A percentile compares a stretch with the other conserved stretches of the same genome.
These are phyloP conservation scores for Melanogrammus aeglefinus DNA, from an alignment of 2,797 vertebrate genomes.

Conservation along the genomic window DNA sequence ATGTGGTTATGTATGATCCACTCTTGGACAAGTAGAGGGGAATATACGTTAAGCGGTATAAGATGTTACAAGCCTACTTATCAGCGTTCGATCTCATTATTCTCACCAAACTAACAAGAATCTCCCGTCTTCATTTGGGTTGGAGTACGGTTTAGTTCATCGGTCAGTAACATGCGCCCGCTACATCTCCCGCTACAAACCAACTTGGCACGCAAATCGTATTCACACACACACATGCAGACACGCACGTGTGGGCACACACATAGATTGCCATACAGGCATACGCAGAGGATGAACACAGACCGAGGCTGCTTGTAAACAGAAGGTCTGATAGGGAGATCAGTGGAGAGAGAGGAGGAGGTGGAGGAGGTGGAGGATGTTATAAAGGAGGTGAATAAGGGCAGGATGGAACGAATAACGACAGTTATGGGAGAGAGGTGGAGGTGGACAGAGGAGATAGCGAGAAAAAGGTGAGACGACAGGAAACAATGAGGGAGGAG, in stretches of 20 bases:
- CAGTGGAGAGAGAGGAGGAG: not conserved
- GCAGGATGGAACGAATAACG: not conserved
- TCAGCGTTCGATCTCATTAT: conserved; percentile 1
- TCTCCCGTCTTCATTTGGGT: too few species aligned
- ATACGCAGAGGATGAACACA: not conserved
- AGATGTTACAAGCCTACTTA: not conserved
- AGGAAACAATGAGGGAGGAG: not conserved
- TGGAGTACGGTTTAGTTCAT: not conserved
- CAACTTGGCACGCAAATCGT: too few species aligned
- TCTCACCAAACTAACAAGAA: not conserved
- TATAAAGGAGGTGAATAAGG: not conserved
- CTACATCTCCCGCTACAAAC: too few species aligned
- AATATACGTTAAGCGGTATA: not conserved
- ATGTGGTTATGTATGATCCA: not conserved
- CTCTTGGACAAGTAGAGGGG: not conserved
- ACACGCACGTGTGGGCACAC: not conserved
- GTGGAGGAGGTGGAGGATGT: not conserved
- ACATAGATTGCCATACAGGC: not conserved
- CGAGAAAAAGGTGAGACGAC: not conserved
- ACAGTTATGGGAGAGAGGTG: not conserved
- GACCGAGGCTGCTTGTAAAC: not conserved
- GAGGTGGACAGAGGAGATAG: not conserved
- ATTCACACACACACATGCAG: not conserved
- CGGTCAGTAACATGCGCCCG: too few species aligned
- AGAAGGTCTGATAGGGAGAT: not conserved